phyloP scores from a whole-genome alignment of 1,140 invertebrate species.

The Sarcophaga peregrina region DNA sequence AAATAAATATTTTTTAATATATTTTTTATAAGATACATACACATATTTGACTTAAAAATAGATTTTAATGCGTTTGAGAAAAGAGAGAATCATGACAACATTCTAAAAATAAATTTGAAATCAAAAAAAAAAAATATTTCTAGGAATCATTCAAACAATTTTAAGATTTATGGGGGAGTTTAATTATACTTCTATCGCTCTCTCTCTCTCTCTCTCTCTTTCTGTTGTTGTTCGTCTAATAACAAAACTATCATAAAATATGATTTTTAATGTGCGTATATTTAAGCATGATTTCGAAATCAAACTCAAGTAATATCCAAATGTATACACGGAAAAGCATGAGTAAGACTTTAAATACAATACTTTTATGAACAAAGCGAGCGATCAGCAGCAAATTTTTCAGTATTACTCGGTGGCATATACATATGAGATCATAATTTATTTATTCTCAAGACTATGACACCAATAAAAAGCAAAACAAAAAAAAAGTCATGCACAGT shows the following conservation, averaged over 20 bases:
- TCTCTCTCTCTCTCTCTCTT: too few species aligned
- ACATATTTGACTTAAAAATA: too few species aligned
- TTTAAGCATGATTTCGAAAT: neutral
- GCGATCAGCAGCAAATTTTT: too few species aligned
- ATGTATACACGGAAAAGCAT: too few species aligned
- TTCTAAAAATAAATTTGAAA: too few species aligned
- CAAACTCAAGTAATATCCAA: neutral
- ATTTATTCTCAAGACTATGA: constrained; percentile 28
- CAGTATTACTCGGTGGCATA: neutral
- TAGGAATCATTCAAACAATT: neutral
- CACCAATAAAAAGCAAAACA: neutral
- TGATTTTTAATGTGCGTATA: neutral
- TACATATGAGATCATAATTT: constrained; percentile 39
- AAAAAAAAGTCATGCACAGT: neutral
- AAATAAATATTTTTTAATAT: too few species aligned
- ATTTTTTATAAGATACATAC: too few species aligned
- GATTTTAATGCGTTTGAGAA: too few species aligned
- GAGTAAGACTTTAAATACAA: too few species aligned
- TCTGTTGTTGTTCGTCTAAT: neutral
- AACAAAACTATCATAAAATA: neutral
- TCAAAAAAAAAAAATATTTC: neutral
- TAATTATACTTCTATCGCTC: neutral
- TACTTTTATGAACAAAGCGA: too few species aligned
- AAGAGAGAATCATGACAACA: too few species aligned
- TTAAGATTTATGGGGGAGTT: constrained; percentile 20